Evolutionary conservation across 2,797 vertebrate genomes (phyloP), one percentile per base, ranked within the genome.

Genomic region (Otolemur crassicaudatus): DNA sequence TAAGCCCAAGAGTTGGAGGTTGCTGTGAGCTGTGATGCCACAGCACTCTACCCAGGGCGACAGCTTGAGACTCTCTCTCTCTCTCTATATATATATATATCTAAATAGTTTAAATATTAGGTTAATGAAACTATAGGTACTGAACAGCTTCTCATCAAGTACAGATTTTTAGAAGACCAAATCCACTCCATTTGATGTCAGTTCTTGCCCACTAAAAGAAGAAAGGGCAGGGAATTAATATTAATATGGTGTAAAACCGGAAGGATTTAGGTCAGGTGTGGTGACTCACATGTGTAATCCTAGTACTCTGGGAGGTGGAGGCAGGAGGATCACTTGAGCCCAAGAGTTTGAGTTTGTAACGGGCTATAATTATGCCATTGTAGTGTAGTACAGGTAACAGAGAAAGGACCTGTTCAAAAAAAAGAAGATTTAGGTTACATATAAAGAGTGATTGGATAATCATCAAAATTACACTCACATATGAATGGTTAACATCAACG

Each of bases 21-120:
- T 53, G 49, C 49, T 53, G 14, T 53, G 14, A 53, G 49, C 46
- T 49, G 46, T 49, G 0, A 49, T 49, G 46, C 46, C 46, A 49
- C 11, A 49, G 46, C 46, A 49, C 11, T 49, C 46, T 49, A 49
- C 46, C 46, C 46, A 49, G 46, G 46, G 46, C 3, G 46, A 49
- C 46, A 49, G 46, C 46, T 49, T 53, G 49, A 53, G 49, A 53
- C 49, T 53, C 14, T 53, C 5, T 43, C 40, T 43, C 40, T 43
- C 40, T 43, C 40, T 7, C 40, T 43, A 43, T 43, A 7, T 43
- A 43, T 43, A 43, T 43, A 43, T 43, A 43, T 43, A 53, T 53
- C 69, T 86, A 91, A 94, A 80, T 6, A 79, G 8, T 94, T 89
- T 37, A 80, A 65, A 70, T 85, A 70, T 70, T 84, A 75, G 56